Conservation (phyloP, 2,113 vertebrate genomes). For the Lanius ludovicianus region DNA sequence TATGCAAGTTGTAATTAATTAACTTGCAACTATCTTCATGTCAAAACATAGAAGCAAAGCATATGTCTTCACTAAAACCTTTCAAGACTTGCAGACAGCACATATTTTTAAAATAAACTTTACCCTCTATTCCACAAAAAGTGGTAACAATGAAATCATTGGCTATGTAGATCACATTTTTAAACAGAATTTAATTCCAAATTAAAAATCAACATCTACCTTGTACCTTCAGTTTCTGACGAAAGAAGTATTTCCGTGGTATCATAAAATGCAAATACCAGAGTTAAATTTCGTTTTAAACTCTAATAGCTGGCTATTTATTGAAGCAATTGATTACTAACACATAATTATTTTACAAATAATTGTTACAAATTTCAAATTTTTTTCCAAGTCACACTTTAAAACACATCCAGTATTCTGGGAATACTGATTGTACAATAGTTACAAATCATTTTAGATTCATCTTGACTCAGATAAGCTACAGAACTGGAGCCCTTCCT, state of each 20-base stretch:
- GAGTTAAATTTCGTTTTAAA: not conserved
- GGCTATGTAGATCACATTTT: not conserved
- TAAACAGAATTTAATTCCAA: not conserved
- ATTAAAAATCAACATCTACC: not conserved
- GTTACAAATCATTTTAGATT: not conserved
- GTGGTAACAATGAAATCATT: not conserved
- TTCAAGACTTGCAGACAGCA: not conserved
- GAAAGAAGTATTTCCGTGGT: not conserved
- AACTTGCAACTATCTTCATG: constrained; percentile 25
- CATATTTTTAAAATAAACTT: not conserved
- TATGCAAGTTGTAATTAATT: constrained; percentile 48
- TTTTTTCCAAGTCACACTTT: not conserved
- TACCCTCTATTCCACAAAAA: not conserved
- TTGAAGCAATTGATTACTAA: not conserved
- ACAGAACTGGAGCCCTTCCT: not conserved
- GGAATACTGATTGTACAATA: not conserved
- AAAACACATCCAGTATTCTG: not conserved
- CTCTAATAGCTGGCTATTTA: not conserved
- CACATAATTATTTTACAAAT: not conserved
- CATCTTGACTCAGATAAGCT: not conserved
- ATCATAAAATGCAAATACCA: not conserved
- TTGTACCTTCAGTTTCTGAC: not conserved
- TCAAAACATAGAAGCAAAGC: constrained; percentile 45
- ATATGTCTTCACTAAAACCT: constrained; percentile 29
- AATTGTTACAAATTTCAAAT: not conserved